These are phyloP conservation scores for Chloebia gouldiae DNA, from an alignment of 2,113 vertebrate genomes.

Conservation along the genomic window DNA sequence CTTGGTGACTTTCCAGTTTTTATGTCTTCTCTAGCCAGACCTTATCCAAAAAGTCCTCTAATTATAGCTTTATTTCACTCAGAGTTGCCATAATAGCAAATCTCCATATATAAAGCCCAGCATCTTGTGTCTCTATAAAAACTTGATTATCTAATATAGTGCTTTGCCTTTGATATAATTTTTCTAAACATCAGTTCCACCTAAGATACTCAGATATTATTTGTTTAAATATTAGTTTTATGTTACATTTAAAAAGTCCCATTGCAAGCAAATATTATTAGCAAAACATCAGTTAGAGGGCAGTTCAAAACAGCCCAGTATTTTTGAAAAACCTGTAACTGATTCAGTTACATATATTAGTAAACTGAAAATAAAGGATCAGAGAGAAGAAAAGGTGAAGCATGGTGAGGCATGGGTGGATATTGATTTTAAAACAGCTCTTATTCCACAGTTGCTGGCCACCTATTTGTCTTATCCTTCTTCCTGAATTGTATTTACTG, in stretches of 20 bases:
- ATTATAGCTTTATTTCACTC: neutral
- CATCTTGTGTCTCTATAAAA: neutral
- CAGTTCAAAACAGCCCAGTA: neutral
- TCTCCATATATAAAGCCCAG: neutral
- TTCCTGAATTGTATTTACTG: neutral
- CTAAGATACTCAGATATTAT: neutral
- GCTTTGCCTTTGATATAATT: neutral
- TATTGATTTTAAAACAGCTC: slow-evolving; percentile 5
- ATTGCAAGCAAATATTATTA: neutral
- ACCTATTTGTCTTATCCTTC: neutral
- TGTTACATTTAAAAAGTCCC: neutral
- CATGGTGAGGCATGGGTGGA: neutral
- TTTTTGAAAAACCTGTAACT: neutral
- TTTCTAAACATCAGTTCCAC: neutral
- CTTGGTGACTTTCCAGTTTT: neutral
- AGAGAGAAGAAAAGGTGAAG: neutral
- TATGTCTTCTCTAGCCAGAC: neutral
- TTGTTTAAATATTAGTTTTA: neutral
- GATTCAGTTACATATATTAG: neutral
- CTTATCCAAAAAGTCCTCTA: neutral
- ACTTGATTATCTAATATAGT: neutral
- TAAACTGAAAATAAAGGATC: neutral
- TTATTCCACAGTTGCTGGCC: neutral
- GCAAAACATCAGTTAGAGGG: neutral
- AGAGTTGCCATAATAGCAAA: neutral